Evolutionary conservation across 1,140 invertebrate genomes (phyloP), one percentile per base, ranked within the genome.

Genomic region (Anadara kagoshimensis): DNA sequence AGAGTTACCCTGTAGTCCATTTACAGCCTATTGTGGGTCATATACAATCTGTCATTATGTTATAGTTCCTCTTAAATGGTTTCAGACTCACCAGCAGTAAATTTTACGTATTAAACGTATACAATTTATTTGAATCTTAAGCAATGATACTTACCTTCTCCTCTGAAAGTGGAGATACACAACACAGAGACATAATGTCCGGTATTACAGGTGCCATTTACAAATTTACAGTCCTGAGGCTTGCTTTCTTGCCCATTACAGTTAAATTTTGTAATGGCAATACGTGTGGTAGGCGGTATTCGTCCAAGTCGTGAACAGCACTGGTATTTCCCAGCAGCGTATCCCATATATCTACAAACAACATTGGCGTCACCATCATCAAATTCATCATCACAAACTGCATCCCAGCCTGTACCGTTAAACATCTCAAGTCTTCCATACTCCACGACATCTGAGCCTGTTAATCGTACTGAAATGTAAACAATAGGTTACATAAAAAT

Each of bases 281-380:
- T 57, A 14, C 24, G 14, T 41, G 70, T 0, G 4, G 22, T 0
- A 36, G 56, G 16, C 26, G 26, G 14, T 14, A 36, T 36, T 22
- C 12, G 1, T 36, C 56, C 26, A 26, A 36, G 26, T n/a, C 41
- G 56, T 2, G 24, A 16, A 16, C 56, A 36, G 22, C 41, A 14
- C 56, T 58, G 26, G 5, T 10, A 36, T 49, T 54, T 45, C 4
- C 62, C 51, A 56, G 77, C 45, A 7, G 51, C 53, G 69, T 80
- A 86, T 91, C 86, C 87, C 10, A 88, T 66, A 64, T 86, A 81
- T 44, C 59, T 59, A 65, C 87, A 89, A 1, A 83, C 80, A 47
- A 87, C 81, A 12, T 49, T 53, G 10, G 84, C 86, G 43, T 85
- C 81, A 0, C n/a, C 61, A 4, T 75, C 44, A 58, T 81, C 83